A percentile compares a stretch with the other conserved stretches of the same genome.
Conservation (phyloP, 1,140 invertebrate genomes). For the Drosophila melanogaster region Release_6_plus_ISO1_MT NT_033777.3:13042501-13043000, state of each 20-base stretch:
- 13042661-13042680: not conserved
- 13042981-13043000: constrained; percentile 56
- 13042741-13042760: constrained; percentile 38
- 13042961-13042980: constrained; percentile 67
- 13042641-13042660: constrained; percentile 47
- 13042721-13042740: constrained; percentile 49
- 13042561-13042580: constrained; percentile 45
- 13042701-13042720: constrained; percentile 3
- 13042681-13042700: not conserved
- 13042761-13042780: constrained; percentile 13
- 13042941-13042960: constrained; percentile 75
- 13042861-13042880: constrained; percentile 4
- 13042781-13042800: constrained; percentile 15
- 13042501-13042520: constrained; percentile 43
- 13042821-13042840: constrained; percentile 16
- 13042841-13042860: constrained; percentile 15
- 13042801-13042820: constrained; percentile 19
- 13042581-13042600: constrained; percentile 63
- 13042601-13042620: constrained; percentile 65
- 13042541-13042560: constrained; percentile 28
- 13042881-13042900: constrained; percentile 61
- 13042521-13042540: constrained; percentile 49
- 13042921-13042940: constrained; percentile 78
- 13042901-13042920: constrained; percentile 35
- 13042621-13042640: constrained; percentile 67